These are phyloP conservation scores for Dioctria rufipes DNA, from an alignment of 2,888 invertebrate species.

Conservation along the genomic window DNA sequence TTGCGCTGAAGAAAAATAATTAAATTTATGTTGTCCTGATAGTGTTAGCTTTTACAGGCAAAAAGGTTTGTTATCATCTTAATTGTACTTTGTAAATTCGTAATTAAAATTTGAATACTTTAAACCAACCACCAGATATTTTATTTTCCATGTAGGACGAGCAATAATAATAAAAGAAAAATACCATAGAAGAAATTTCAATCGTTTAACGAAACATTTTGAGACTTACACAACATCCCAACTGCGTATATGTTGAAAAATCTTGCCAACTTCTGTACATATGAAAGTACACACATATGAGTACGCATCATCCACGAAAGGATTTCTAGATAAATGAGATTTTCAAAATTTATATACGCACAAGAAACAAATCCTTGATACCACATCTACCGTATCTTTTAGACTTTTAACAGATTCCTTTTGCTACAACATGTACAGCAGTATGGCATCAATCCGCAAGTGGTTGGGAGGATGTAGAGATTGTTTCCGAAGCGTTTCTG, in stretches of 20 bases:
- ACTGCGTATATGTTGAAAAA: background rate
- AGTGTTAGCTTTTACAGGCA: too few species aligned
- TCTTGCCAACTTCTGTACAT: background rate
- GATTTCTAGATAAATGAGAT: conserved; percentile 53
- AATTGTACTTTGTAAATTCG: too few species aligned
- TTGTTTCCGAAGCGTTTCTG: background rate
- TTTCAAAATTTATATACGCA: conserved; percentile 49
- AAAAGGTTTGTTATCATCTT: too few species aligned
- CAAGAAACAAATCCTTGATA: conserved; percentile 36
- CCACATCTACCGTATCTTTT: conserved; percentile 47
- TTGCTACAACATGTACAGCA: conserved; percentile 12
- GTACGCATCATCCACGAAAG: conserved; percentile 41
- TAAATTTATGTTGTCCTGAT: too few species aligned
- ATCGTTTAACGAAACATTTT: background rate
- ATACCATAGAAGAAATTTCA: background rate
- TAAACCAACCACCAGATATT: too few species aligned
- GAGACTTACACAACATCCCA: background rate
- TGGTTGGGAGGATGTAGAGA: background rate
- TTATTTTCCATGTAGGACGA: too few species aligned
- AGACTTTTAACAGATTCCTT: conserved; percentile 41
- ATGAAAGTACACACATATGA: conserved; percentile 23
- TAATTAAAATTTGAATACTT: too few species aligned
- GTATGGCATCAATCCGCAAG: conserved; percentile 32
- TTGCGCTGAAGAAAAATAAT: too few species aligned
- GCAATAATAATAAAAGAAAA: too few species aligned